Percentiles rank a stretch among this genome's conserved stretches.
Evolutionary conservation across 2,888 invertebrate genomes (phyloP).

Genomic region (Caenorhabditis virilis): DNA sequence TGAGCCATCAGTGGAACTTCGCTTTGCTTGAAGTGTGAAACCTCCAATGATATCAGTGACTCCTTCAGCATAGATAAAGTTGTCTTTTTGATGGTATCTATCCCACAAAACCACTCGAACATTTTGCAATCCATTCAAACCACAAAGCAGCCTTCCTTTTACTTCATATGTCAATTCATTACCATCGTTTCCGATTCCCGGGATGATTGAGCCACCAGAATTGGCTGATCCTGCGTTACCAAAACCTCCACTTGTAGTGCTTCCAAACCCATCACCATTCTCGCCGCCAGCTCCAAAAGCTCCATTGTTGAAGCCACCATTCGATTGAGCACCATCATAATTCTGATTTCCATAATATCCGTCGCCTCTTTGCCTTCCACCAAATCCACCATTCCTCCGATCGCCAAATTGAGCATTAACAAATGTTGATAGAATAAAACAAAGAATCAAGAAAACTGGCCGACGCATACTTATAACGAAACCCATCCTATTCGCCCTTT

Average conservation of each 20-base stretch:
- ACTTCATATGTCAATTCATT: slow-evolving; percentile 25
- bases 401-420: neutral
- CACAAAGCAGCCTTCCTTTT: slow-evolving; percentile 33
- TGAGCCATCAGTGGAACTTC: slow-evolving; percentile 16
- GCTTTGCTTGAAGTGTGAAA: slow-evolving; percentile 27
- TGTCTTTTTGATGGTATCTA: slow-evolving; percentile 26
- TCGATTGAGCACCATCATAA: too few species aligned
- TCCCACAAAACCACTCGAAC: slow-evolving; percentile 37
- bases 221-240: slow-evolving; percentile 7
- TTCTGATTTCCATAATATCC: too few species aligned
- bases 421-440: neutral
- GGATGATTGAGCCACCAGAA: slow-evolving; percentile 2
- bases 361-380: neutral
- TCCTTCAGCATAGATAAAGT: slow-evolving; percentile 28
- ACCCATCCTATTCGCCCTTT: too few species aligned
- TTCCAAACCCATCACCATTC: neutral
- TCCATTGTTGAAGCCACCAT: neutral
- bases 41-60: slow-evolving; percentile 28
- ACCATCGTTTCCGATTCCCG: neutral
- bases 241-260: slow-evolving; percentile 6
- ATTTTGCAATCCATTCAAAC: slow-evolving; percentile 23
- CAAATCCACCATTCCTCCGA: neutral
- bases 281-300: too few species aligned
- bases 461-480: neutral
- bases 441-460: neutral